Conservation (phyloP, 2,888 invertebrate genomes). For the Apamea epomidion region DNA sequence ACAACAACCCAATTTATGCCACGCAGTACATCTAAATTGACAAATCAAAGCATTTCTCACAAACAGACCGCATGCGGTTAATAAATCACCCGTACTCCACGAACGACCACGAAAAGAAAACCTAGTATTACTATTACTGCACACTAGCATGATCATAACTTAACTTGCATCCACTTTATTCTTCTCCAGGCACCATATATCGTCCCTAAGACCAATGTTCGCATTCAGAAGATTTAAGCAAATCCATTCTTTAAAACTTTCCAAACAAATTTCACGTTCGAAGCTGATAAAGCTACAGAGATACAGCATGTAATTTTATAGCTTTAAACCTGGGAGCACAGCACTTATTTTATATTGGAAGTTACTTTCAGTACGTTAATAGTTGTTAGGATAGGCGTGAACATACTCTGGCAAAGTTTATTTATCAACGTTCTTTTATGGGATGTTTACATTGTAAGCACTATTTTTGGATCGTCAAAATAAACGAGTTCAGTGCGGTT, state of each 20-base stretch:
- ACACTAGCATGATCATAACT: constrained; percentile 29
- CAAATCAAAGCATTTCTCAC: too few relatives aligned
- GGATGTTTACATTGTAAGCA: constrained; percentile 42
- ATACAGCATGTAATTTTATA: constrained; percentile 50
- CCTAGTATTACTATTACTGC: neutral
- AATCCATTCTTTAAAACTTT: constrained; percentile 49
- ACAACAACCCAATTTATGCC: neutral
- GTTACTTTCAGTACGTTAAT: constrained; percentile 31
- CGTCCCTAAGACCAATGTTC: constrained; percentile 37
- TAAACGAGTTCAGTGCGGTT: constrained; percentile 32
- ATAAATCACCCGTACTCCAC: neutral
- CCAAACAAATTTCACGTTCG: constrained; percentile 53
- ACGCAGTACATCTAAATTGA: neutral
- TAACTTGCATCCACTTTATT: constrained; percentile 39
- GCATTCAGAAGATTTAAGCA: constrained; percentile 51
- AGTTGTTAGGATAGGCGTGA: constrained; percentile 44
- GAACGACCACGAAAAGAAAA: constrained; percentile 6
- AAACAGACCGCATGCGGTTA: neutral
- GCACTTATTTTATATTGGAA: constrained; percentile 46
- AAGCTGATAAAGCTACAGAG: constrained; percentile 40
- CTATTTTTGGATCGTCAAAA: constrained; percentile 50
- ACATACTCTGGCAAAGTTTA: constrained; percentile 40
- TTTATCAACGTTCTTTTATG: constrained; percentile 47
- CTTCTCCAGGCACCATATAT: constrained; percentile 44
- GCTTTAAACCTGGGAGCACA: constrained; percentile 35